Conservation (phyloP, 2,797 vertebrate genomes). For the Takifugu ocellatus region DNA sequence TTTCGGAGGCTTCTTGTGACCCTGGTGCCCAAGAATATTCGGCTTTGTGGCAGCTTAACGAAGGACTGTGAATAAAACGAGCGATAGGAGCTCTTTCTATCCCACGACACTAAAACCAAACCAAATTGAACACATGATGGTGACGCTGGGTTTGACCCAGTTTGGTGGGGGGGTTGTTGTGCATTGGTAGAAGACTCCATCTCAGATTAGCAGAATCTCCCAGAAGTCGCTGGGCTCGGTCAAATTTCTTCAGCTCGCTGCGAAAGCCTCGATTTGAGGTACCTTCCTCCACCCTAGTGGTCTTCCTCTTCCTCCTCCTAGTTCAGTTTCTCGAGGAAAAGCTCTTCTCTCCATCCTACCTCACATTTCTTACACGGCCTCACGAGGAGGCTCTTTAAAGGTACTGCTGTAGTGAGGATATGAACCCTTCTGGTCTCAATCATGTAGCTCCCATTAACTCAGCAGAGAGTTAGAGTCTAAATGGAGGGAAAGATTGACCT, state of each 20-base stretch:
- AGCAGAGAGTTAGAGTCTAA: constrained; percentile 31
- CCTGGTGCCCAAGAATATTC: too few relatives aligned
- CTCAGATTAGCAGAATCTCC: too few relatives aligned
- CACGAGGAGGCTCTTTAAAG: constrained; percentile 62
- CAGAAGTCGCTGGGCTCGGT: too few relatives aligned
- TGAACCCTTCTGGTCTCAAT: constrained; percentile 29
- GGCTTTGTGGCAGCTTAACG: too few relatives aligned
- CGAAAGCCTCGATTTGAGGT: constrained; percentile 40
- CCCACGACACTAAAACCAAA: too few relatives aligned
- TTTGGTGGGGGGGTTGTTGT: too few relatives aligned
- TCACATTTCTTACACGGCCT: constrained; percentile 73
- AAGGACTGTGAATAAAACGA: too few relatives aligned
- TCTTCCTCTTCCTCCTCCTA: constrained; percentile 57
- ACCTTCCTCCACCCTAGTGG: constrained; percentile 49
- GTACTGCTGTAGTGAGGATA: constrained; percentile 68
- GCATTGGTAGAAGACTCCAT: too few relatives aligned
- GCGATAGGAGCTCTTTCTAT: too few relatives aligned
- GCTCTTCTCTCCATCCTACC: constrained; percentile 75
- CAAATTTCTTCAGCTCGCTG: too few relatives aligned
- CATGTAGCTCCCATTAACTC: constrained; percentile 57
- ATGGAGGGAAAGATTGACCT: constrained; percentile 40
- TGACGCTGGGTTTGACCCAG: too few relatives aligned
- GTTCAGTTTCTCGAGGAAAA: constrained; percentile 60
- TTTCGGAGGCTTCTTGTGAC: neutral
- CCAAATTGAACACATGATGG: too few relatives aligned